Evolutionary conservation across 2,113 vertebrate genomes (phyloP).

Genomic region (Himantopus leucocephalus): DNA sequence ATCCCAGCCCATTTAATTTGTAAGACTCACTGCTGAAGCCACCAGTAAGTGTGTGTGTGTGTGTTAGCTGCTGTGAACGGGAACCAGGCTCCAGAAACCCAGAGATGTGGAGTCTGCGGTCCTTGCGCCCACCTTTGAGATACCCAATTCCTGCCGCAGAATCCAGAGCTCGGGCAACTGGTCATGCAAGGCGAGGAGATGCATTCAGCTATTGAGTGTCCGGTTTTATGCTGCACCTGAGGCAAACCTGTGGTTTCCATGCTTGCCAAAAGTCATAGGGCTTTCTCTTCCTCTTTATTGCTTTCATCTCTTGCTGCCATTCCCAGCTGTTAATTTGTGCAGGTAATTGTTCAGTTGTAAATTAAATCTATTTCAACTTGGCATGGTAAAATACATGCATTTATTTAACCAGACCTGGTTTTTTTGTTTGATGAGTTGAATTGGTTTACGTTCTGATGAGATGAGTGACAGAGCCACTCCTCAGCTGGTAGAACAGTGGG

Average conservation of each 20-base stretch:
- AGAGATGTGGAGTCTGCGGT: accelerated
- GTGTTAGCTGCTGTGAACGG: not conserved
- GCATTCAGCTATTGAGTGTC: not conserved
- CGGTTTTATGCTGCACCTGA: not conserved
- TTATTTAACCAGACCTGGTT: not conserved
- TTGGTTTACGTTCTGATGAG: not conserved
- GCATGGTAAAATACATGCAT: not conserved
- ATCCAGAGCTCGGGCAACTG: not conserved
- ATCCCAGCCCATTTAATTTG: not conserved
- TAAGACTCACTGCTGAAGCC: not conserved
- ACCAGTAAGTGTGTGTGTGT: no score
- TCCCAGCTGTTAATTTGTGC: not conserved
- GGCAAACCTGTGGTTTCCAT: not conserved
- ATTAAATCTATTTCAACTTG: not conserved
- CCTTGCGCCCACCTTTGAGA: not conserved
- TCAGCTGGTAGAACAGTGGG: not conserved
- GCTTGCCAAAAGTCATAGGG: not conserved
- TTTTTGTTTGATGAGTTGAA: not conserved
- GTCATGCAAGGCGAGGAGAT: not conserved
- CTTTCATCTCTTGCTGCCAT: not conserved
- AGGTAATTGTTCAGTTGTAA: not conserved
- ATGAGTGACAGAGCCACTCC: not conserved
- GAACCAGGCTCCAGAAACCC: no score
- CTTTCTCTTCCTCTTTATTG: not conserved
- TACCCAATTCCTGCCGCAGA: accelerated